Percentiles rank a stretch among this genome's conserved stretches.
Evolutionary conservation across 1,140 invertebrate genomes (phyloP).

Genomic region (Popillia japonica): DNA sequence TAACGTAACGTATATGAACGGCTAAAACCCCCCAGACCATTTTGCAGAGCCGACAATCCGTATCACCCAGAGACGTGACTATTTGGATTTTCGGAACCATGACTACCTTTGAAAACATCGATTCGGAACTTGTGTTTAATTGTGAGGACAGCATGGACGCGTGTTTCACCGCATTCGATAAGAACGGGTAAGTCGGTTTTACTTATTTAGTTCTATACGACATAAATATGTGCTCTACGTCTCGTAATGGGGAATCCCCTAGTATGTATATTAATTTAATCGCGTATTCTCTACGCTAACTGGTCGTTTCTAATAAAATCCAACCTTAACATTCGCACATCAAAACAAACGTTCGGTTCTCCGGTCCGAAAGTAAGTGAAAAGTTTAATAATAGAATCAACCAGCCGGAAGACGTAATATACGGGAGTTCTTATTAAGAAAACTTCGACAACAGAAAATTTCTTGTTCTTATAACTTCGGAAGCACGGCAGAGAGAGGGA

Average conservation of each 20-base stretch:
- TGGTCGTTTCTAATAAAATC: no score
- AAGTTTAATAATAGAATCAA: neutral
- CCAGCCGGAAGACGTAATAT: neutral
- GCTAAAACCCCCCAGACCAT: neutral
- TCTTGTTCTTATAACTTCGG: neutral
- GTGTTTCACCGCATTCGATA: slow-evolving; percentile 87
- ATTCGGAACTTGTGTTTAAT: slow-evolving; percentile 48
- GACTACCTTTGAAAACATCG: slow-evolving; percentile 43
- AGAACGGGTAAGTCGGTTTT: slow-evolving; percentile 71
- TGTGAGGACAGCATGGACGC: slow-evolving; percentile 75
- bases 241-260: no score
- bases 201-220: neutral
- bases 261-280: no score
- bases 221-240: no score
- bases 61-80: slow-evolving; percentile 45
- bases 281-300: no score
- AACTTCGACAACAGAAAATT: no score
- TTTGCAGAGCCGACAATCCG: neutral
- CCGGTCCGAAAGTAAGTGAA: neutral
- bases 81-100: slow-evolving; percentile 35
- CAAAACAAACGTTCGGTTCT: no score
- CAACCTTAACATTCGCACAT: no score
- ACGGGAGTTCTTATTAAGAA: neutral
- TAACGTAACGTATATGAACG: neutral
- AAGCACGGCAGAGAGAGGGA: neutral